Percentiles rank a stretch among this genome's conserved stretches.
Evolutionary conservation across 2,888 invertebrate genomes (phyloP).

Genomic region (Drosophila yooni): DNA sequence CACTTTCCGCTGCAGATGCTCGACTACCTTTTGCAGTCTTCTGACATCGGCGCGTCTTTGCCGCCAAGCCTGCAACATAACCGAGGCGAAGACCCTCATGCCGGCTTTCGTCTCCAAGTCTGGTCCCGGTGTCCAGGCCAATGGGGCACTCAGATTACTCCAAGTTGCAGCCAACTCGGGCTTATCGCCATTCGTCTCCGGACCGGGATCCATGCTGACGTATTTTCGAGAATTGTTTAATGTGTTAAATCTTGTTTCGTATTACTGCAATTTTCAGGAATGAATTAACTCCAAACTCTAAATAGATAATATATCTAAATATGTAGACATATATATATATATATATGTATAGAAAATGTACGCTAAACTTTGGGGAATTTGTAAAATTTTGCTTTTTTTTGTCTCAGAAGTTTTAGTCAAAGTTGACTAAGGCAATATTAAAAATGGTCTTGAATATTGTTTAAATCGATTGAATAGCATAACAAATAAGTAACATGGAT

Average conservation of each 20-base stretch:
- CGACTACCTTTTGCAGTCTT: conserved; percentile 59
- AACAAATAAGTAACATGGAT: conserved; percentile 22
- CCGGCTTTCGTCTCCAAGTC: conserved; percentile 47
- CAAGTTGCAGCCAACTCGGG: not conserved
- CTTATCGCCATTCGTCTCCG: not conserved
- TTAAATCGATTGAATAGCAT: conserved; percentile 42
- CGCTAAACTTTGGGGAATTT: conserved; percentile 12
- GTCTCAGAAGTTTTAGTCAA: conserved; percentile 32
- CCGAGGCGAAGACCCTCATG: conserved; percentile 73
- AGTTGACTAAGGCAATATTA: conserved; percentile 27
- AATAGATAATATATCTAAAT: conserved; percentile 1
- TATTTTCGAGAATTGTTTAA: conserved; percentile 14
- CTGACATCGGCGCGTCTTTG: conserved; percentile 74
- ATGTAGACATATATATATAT: conserved; percentile 1
- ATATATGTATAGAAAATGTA: conserved; percentile 20
- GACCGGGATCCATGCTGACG: not conserved
- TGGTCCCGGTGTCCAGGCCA: conserved; percentile 1
- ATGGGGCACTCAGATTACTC: not conserved
- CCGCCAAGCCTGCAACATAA: conserved; percentile 83
- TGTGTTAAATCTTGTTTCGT: not conserved
- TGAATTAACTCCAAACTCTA: conserved; percentile 16
- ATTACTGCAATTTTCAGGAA: conserved; percentile 51
- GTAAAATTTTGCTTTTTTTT: conserved; percentile 16
- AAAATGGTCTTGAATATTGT: conserved; percentile 28
- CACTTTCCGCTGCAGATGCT: conserved; percentile 66